A percentile compares a stretch with the other conserved stretches of the same genome.
Evolutionary conservation across 2,888 invertebrate genomes (phyloP).

Genomic region (Metopia argyrocephala): DNA sequence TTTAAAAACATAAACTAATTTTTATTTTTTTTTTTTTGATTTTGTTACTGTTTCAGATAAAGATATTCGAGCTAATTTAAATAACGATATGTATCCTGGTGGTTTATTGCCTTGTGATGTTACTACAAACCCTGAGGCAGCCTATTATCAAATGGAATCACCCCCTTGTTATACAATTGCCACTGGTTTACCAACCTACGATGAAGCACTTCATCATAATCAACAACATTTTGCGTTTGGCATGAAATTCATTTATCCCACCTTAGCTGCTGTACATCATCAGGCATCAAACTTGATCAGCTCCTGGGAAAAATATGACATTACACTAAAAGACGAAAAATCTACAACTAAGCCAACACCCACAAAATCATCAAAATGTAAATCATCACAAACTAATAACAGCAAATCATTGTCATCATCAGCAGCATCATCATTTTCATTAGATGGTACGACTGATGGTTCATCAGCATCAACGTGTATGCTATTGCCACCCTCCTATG

Average conservation of each 20-base stretch:
- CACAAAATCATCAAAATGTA: constrained; percentile 70
- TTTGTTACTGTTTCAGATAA: constrained; percentile 71
- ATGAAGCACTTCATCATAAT: constrained; percentile 82
- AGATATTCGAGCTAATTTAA: constrained; percentile 76
- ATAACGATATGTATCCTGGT: constrained; percentile 66
- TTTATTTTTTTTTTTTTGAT: neutral
- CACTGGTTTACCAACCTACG: constrained; percentile 83
- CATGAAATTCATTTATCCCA: constrained; percentile 76
- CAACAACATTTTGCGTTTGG: constrained; percentile 76
- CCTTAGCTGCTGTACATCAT: constrained; percentile 75
- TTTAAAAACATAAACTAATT: neutral
- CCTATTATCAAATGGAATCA: constrained; percentile 79
- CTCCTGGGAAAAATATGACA: constrained; percentile 62
- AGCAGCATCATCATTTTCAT: constrained; percentile 49
- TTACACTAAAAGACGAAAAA: constrained; percentile 40
- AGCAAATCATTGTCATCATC: constrained; percentile 55
- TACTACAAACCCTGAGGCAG: constrained; percentile 68
- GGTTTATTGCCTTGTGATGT: constrained; percentile 69
- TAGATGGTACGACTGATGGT: constrained; percentile 59
- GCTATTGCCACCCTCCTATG: constrained; percentile 62
- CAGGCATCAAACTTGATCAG: constrained; percentile 66
- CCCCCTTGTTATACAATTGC: constrained; percentile 83
- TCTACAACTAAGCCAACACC: constrained; percentile 58
- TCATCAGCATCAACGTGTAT: constrained; percentile 52
- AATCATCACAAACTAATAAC: constrained; percentile 68